These are phyloP conservation scores for Sebastes miniatus DNA, from an alignment of 2,797 vertebrate genomes.

Conservation along the genomic window DNA sequence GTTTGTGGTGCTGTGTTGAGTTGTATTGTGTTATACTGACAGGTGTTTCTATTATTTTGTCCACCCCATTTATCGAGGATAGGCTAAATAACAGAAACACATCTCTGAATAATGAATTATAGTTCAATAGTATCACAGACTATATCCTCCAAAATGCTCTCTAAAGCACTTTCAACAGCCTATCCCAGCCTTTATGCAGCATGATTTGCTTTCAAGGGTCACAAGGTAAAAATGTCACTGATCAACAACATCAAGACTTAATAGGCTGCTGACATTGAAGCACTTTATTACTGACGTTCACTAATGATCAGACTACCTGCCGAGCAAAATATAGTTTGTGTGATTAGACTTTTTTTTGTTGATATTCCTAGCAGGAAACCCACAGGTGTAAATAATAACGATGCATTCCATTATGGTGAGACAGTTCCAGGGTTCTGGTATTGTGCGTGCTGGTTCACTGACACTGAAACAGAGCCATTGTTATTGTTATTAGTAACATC, in stretches of 20 bases:
- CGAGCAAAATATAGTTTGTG: not conserved
- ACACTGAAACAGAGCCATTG: not conserved
- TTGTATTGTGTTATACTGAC: not conserved
- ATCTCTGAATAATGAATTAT: not conserved
- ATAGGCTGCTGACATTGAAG: not conserved
- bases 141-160: not conserved
- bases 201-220: not conserved
- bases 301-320: not conserved
- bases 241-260: not conserved
- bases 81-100: not conserved
- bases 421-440: not conserved
- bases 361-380: not conserved
- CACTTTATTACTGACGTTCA: not conserved
- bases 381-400: constrained; percentile 6
- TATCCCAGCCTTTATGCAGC: not conserved
- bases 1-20: not conserved
- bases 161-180: not conserved
- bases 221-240: not conserved
- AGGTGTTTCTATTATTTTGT: not conserved
- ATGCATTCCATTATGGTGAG: constrained; percentile 14
- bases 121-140: not conserved
- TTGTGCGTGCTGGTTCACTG: not conserved
- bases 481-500: not conserved
- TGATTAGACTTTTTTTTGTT: not conserved
- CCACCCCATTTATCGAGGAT: not conserved